Evolutionary conservation across 2,888 invertebrate species (phyloP), one percentile per base, ranked within the genome.

Genomic region (Acrobeloides nanus): DNA sequence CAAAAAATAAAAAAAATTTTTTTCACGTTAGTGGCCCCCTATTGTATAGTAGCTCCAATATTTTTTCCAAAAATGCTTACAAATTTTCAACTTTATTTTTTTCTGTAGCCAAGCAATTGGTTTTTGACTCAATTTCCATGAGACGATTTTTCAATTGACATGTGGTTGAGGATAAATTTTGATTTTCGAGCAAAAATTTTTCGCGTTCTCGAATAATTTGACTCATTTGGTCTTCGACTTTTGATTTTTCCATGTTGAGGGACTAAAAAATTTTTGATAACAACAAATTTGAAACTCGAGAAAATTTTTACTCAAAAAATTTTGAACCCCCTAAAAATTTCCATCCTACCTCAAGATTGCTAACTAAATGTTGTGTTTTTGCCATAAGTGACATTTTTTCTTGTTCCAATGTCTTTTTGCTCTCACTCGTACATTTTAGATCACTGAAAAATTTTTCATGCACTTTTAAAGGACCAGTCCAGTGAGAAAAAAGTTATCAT

Each of bases 371-470:
- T 41, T 66, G 60, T 1, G 70, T 72, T 35, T 70, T 71, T 18
- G 59, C 50, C 41, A 63, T 61, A 21, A 72, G 50, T 8, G 64
- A 60, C 12, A 62, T 53, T 42, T 72, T 72, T 51, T 72, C 71
- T 32, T 69, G 62, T 35, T 72, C 71, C 50, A 77, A 61, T 3
- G 67, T 66, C 31, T 64, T 68, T 66, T 76, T 74, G 42, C 66
- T 65, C 17, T 69, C 62, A 41, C 68, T 65, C 8, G 76, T 76
- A 27, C 75, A 71, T 34, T 76, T 75, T 38, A 77, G 61, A 52
- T 77, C 77, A 39, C 76, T 77, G 59, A 48, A 65, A 59, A 41
- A 26, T n/a, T n/a, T n/a, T n/a, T n/a, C n/a, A n/a, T n/a, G n/a
- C n/a, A n/a, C n/a, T n/a, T n/a, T n/a, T n/a, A n/a, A n/a, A n/a